phyloP scores from a whole-genome alignment of 2,797 vertebrate genomes.

The Anomalospiza imberbis region DNA sequence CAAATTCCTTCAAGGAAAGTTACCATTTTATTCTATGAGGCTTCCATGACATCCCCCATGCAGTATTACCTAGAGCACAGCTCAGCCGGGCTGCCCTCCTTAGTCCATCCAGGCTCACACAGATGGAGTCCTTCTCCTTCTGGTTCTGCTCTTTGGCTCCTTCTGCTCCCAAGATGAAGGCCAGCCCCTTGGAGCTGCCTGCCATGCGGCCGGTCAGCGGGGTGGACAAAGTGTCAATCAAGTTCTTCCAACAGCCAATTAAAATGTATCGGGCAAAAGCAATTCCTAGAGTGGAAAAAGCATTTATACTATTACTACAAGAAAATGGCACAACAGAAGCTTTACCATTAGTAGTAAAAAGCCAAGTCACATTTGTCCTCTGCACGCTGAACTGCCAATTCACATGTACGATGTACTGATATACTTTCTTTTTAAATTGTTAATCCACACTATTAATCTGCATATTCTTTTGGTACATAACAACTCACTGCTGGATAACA shows the following conservation, averaged over 20 bases:
- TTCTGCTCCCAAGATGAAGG: constrained; percentile 92
- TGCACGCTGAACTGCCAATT: neutral
- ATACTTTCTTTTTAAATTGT: neutral
- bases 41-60: neutral
- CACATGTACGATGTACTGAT: neutral
- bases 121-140: constrained; percentile 92
- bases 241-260: constrained; percentile 94
- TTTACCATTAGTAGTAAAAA: neutral
- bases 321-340: neutral
- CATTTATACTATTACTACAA: neutral
- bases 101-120: constrained; percentile 91
- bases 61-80: constrained; percentile 85
- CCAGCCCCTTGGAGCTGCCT: constrained; percentile 88
- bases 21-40: neutral
- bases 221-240: constrained; percentile 92
- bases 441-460: neutral
- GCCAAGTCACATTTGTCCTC: neutral
- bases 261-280: constrained; percentile 92
- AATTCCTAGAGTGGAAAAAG: constrained; percentile 74
- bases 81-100: constrained; percentile 92
- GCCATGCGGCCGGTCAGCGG: constrained; percentile 93
- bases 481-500: neutral
- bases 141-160: constrained; percentile 93
- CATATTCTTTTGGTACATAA: neutral
- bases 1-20: neutral